These are phyloP conservation scores for Chloropsis cyanopogon DNA, from an alignment of 2,113 vertebrate species.

Conservation along the genomic window DNA sequence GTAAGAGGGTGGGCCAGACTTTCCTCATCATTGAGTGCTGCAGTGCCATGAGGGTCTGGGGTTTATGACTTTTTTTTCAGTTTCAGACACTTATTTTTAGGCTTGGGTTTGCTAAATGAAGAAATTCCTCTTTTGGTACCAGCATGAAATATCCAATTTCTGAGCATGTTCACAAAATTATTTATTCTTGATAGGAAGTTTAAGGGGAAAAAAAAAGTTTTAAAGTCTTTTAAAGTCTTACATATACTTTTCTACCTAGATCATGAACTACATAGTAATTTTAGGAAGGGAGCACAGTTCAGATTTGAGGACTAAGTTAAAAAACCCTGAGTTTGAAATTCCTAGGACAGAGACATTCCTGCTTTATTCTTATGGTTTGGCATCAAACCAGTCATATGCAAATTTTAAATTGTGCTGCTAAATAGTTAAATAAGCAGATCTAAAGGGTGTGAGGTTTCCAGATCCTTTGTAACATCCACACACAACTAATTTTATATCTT, in stretches of 20 bases:
- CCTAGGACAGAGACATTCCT: constrained; percentile 13
- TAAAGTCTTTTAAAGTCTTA: not conserved
- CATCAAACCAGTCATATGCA: constrained; percentile 55
- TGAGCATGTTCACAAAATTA: not conserved
- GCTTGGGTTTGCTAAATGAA: constrained; percentile 25
- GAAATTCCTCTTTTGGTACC: constrained; percentile 17
- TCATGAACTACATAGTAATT: not conserved
- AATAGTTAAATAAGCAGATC: constrained; percentile 59
- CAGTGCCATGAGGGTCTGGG: not conserved
- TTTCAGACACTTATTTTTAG: constrained; percentile 9
- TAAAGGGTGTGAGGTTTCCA: constrained; percentile 46
- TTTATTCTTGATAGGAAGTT: not conserved
- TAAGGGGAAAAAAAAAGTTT: not conserved
- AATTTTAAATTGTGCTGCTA: constrained; percentile 56
- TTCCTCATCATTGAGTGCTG: not conserved
- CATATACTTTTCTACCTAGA: not conserved
- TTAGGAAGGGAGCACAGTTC: not conserved
- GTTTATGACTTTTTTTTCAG: not conserved
- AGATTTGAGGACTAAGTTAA: not conserved
- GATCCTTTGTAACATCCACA: constrained; percentile 51
- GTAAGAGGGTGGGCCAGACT: not conserved
- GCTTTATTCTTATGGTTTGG: constrained; percentile 51
- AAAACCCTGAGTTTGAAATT: constrained; percentile 22
- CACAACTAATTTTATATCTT: constrained; percentile 45
- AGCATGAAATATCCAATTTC: not conserved